A percentile compares a stretch with the other conserved stretches of the same genome.
Evolutionary conservation across 2,113 vertebrate species (phyloP).

Genomic region (Athene cunicularia): DNA sequence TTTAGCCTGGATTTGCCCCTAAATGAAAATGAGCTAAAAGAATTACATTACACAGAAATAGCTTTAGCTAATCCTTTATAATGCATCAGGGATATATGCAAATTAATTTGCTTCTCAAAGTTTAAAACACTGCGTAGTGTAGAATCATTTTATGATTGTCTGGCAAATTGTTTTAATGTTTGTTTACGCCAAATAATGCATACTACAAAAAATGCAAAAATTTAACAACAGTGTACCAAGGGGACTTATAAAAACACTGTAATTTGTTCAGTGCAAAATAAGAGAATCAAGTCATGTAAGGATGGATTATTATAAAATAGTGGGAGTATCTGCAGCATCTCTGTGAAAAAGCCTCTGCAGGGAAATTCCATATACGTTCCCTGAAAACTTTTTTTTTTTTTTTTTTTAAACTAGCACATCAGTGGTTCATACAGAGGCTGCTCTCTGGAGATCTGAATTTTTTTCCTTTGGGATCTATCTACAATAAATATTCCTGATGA

Average conservation of each 20-base stretch:
- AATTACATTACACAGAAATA: constrained; percentile 48
- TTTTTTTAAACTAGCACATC: not conserved
- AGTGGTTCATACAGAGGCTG: not conserved
- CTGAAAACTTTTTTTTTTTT: not conserved
- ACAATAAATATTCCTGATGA: not conserved
- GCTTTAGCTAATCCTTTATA: constrained; percentile 64
- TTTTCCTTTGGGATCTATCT: not conserved
- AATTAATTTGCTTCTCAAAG: constrained; percentile 61
- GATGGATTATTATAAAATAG: not conserved
- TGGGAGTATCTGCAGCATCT: not conserved
- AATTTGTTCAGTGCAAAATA: not conserved
- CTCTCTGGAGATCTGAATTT: not conserved
- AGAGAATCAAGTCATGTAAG: not conserved
- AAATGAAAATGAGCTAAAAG: constrained; percentile 16
- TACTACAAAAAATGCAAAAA: not conserved
- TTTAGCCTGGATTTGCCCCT: constrained; percentile 28
- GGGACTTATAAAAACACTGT: not conserved
- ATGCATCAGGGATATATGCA: constrained; percentile 53
- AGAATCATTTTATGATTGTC: constrained; percentile 47
- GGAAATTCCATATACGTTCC: not conserved
- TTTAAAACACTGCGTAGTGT: constrained; percentile 7
- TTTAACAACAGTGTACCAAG: not conserved
- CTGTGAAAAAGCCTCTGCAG: not conserved
- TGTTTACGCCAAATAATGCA: constrained; percentile 31
- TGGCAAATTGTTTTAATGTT: constrained; percentile 48